Base-by-base conservation (phyloP, 2,888 invertebrate species). In the Ischnus inquisitorius region DNA sequence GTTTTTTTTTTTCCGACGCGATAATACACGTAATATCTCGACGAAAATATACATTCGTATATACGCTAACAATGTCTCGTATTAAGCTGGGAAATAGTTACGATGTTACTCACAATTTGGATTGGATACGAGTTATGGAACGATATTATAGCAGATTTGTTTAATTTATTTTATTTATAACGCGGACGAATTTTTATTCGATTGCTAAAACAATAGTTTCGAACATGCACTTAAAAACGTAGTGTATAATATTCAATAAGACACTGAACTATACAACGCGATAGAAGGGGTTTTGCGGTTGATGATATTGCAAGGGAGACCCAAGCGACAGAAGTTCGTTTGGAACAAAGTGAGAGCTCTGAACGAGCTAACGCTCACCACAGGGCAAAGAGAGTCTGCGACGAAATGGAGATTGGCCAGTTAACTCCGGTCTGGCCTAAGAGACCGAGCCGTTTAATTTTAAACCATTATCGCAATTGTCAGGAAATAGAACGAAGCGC, bases 401-500 rank as follows among this genome's bases (percentile, higher is more conserved):
- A 10, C 16, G 34, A 34, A 41, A 51, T 16, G 48, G 51, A 34
- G 51, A 54, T 39, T 51, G 34, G 54, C 6, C 69, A 14, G 19
- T 19, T 16, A 16, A 4, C 19, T 34, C 2, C 69, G 22, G 64
- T 64, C 71, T 76, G 82, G 65, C 74, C 25, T 48, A 69, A 74
- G 76, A 57, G 69, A 68, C 72, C 65, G 46, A 28, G 67, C 65
- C 67, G 74, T 84, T 82, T 86, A 82, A 86, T 79, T 86, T 84
- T 80, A 83, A 86, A 86, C 79, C 39, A 84, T 82, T 86, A 84
- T 86, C 86, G 75, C 86, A 84, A 86, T 82, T 82, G 75, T 78
- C 84, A 22, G 65, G 65, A 72, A 86, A 84, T 84, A 85, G 84
- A 85, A 77, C 46, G 22, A 46, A 48, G 60, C 16, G 12, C 1